These are phyloP conservation scores for Eutolmus rufibarbis DNA, from an alignment of 2,888 invertebrate genomes.

Conservation along the genomic window DNA sequence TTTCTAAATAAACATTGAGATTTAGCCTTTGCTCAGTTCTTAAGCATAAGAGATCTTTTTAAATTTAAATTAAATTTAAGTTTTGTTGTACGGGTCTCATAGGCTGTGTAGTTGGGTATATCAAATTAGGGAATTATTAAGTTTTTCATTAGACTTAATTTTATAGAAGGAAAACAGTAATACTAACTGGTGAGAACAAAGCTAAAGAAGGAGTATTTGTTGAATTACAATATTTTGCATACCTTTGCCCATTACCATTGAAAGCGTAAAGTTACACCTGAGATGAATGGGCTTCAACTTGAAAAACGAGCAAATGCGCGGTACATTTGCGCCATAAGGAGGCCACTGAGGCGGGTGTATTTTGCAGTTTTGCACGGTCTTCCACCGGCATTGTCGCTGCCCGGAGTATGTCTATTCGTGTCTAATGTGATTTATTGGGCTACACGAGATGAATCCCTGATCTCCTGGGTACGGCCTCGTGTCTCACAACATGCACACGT, in stretches of 20 bases:
- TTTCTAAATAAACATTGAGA: too few relatives aligned
- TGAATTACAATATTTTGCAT: too few relatives aligned
- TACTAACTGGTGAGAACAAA: too few relatives aligned
- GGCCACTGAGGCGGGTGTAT: not conserved
- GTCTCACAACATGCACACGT: conserved; percentile 8
- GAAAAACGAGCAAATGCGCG: not conserved
- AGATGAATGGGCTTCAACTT: not conserved
- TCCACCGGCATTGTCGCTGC: not conserved
- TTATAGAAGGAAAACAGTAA: too few relatives aligned
- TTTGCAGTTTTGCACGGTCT: not conserved
- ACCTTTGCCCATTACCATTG: not conserved
- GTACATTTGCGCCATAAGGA: not conserved
- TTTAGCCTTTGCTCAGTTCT: too few relatives aligned
- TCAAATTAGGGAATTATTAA: too few relatives aligned
- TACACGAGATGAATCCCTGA: conserved; percentile 37
- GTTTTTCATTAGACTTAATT: too few relatives aligned
- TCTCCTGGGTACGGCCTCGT: conserved; percentile 17
- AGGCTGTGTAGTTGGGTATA: too few relatives aligned
- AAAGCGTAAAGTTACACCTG: not conserved
- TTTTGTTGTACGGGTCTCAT: too few relatives aligned
- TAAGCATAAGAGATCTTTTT: too few relatives aligned
- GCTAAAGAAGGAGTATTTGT: too few relatives aligned
- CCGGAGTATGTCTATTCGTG: conserved; percentile 19
- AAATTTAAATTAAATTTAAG: too few relatives aligned
- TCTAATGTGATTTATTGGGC: conserved; percentile 39